A percentile compares a stretch with the other conserved stretches of the same genome.
Conservation (phyloP, 2,113 vertebrate genomes). For the Oncorhynchus masou region DNA sequence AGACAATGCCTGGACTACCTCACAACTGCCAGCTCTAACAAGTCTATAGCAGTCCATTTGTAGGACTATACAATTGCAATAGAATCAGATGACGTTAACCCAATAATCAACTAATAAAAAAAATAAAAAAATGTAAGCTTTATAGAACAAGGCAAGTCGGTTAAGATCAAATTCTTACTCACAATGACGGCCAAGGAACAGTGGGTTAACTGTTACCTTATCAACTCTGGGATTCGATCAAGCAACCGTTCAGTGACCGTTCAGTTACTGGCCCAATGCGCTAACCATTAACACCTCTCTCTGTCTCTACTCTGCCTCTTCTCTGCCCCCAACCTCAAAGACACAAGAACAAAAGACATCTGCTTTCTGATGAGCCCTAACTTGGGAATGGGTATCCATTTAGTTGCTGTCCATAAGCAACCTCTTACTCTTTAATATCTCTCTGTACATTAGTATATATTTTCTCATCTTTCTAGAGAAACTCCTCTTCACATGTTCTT, state of each 20-base stretch:
- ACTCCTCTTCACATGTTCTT: conserved; percentile 92
- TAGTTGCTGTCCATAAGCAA: conserved; percentile 54
- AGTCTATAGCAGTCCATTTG: conserved; percentile 2
- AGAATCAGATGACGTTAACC: conserved; percentile 30
- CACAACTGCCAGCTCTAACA: no score
- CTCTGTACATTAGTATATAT: conserved; percentile 81
- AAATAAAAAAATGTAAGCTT: no score
- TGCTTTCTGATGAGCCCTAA: conserved; percentile 40
- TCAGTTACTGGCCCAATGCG: no score
- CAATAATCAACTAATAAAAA: neutral
- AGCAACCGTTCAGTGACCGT: no score
- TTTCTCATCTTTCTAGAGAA: conserved; percentile 83
- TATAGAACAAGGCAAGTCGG: no score
- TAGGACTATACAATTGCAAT: conserved; percentile 12
- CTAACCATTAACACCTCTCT: no score
- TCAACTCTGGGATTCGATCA: no score
- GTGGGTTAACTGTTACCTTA: no score
- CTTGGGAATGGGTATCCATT: conserved; percentile 38
- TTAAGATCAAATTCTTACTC: no score
- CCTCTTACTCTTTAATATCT: conserved; percentile 73
- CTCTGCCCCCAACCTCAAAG: conserved; percentile 29
- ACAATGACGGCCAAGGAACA: no score
- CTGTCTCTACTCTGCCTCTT: conserved; percentile 5
- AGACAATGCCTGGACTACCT: no score
- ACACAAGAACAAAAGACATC: conserved; percentile 25